Percentiles rank a stretch among this genome's conserved stretches.
Conservation (phyloP, 2,797 vertebrate genomes). For the Pterois miles region DNA sequence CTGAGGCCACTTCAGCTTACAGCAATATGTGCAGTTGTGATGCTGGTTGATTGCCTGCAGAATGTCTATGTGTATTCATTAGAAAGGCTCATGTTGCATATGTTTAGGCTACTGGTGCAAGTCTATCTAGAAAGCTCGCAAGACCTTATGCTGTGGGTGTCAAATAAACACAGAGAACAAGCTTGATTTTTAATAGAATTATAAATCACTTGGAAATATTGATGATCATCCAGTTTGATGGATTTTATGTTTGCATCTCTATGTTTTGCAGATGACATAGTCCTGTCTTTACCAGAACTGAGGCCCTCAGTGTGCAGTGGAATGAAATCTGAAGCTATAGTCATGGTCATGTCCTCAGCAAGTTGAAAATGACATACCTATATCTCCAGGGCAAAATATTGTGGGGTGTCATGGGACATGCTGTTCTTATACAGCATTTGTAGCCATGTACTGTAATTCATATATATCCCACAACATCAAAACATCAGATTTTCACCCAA, state of each 20-base stretch:
- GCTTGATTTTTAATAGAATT: background rate
- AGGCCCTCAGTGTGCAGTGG: background rate
- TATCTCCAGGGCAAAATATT: background rate
- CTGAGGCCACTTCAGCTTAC: constrained; percentile 44
- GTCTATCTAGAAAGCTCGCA: background rate
- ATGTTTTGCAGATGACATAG: background rate
- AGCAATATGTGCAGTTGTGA: constrained; percentile 22
- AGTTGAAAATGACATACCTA: background rate
- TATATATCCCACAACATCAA: no score
- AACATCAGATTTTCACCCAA: no score
- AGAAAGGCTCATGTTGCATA: constrained; percentile 4
- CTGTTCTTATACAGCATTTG: no score
- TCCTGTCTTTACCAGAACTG: background rate
- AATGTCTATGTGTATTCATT: constrained; percentile 10
- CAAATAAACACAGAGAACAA: background rate
- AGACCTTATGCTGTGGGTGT: background rate
- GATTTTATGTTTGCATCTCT: background rate
- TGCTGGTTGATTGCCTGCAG: constrained; percentile 24
- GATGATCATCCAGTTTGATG: background rate
- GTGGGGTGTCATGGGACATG: background rate
- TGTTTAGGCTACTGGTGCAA: constrained; percentile 1
- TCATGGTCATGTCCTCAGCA: background rate
- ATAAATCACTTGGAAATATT: background rate
- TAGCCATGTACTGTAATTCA: no score
- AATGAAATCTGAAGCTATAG: background rate